phyloP scores from a whole-genome alignment of 2,113 vertebrate species.

The Ailurus styani region DNA sequence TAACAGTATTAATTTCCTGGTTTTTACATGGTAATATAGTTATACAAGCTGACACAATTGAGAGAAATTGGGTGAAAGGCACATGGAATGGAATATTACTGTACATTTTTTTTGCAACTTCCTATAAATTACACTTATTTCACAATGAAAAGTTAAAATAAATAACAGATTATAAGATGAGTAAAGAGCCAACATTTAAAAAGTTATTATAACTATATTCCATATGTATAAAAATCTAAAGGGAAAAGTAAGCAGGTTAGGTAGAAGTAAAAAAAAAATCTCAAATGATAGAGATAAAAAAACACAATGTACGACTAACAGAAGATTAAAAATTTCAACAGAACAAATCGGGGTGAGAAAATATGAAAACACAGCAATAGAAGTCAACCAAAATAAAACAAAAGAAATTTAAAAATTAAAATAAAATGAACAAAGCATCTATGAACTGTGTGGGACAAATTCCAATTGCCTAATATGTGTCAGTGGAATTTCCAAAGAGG shows the following conservation, averaged over 20 bases:
- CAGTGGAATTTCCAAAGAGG: background rate
- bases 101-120: background rate
- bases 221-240: background rate
- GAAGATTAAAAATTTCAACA: background rate
- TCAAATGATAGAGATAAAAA: background rate
- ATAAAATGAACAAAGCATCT: background rate
- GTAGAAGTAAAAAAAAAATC: background rate
- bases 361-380: background rate
- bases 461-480: background rate
- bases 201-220: background rate
- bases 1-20: background rate
- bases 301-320: background rate
- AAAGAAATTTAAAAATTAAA: background rate
- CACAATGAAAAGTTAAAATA: conserved; percentile 4
- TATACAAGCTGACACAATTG: background rate
- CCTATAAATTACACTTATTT: conserved; percentile 10
- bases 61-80: background rate
- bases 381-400: background rate
- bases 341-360: background rate
- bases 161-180: background rate
- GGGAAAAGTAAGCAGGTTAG: background rate
- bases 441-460: background rate
- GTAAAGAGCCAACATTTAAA: background rate
- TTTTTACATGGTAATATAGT: background rate
- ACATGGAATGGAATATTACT: background rate